Evolutionary conservation across 2,113 vertebrate genomes (phyloP), one percentile per base, ranked within the genome.

Genomic region (Leptobrachium ailaonicum): DNA sequence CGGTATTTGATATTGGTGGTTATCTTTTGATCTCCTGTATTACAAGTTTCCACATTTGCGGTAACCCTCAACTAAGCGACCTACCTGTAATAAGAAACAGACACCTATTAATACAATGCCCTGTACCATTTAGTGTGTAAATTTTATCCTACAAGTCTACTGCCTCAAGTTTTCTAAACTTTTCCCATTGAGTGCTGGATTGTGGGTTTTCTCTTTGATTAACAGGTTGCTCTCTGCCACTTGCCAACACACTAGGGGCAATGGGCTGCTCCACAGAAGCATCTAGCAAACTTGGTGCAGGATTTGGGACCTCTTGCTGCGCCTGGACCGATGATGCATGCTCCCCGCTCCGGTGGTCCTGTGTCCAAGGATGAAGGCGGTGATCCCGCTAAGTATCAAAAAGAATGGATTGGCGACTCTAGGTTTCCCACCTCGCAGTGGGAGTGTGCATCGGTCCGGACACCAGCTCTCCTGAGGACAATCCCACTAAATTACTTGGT

Each of bases 51-150:
- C n/a, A 45, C 20, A 71, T 32, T 32, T 7, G n/a, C 56, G 56
- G 53, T 62, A 60, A 6, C 70, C 62, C 67, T 60, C 71, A 67
- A 47, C 56, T 68, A 73, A 58, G 64, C n/a, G 13, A 68, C 93
- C 83, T 94, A 92, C 91, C 89, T 94, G 96, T 98, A 98, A 99
- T 97, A 95, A 98, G 96, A 98, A 98, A 98, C 97, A 97, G 97
- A 98, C 96, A 77, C 90, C 89, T 91, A 84, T 90, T 88, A 87
- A 78, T 87, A 83, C 84, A 66, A 77, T 76, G 73, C 83, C 87
- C 90, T 81, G 84, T 92, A 88, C 4, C 2, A 10, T 11, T 60
- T 13, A 3, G 13, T 60, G 9, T 60, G 56, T 12, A 8, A 8
- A 60, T 60, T 12, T 60, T 12, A 14, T 3, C 3, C 56, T 4